Evolutionary conservation across 1,140 invertebrate species (phyloP).

Genomic region (Ceratitis capitata): DNA sequence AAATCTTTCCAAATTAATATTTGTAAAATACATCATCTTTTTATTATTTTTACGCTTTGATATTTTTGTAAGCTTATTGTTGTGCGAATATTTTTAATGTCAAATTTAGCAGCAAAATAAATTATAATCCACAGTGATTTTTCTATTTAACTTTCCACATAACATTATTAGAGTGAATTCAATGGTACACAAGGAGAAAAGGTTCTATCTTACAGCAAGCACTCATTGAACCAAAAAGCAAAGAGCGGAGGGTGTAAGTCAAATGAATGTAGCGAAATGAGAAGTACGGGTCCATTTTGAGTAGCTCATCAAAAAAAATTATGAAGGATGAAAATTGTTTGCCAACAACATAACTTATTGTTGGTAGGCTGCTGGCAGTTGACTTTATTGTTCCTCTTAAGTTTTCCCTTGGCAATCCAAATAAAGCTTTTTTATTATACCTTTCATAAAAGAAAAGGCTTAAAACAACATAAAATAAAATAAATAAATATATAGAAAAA

Average conservation of each 20-base stretch:
- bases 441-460: too few species aligned
- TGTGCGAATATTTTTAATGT: not conserved
- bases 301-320: slow-evolving; percentile 28
- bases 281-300: not conserved
- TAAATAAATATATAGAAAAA: too few species aligned
- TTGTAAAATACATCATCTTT: too few species aligned
- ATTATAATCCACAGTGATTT: not conserved
- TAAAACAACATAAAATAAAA: too few species aligned
- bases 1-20: too few species aligned
- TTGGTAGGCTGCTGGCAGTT: not conserved
- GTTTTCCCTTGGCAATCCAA: too few species aligned
- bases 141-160: not conserved
- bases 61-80: too few species aligned
- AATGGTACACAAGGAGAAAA: not conserved
- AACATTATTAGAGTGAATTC: not conserved
- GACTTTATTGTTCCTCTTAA: not conserved
- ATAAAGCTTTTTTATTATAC: too few species aligned
- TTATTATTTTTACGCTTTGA: too few species aligned
- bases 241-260: not conserved
- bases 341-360: not conserved
- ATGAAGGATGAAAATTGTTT: slow-evolving; percentile 18
- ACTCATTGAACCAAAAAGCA: not conserved
- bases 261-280: not conserved
- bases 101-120: not conserved
- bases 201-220: not conserved